A percentile compares a stretch with the other conserved stretches of the same genome.
Conservation (phyloP, 1,140 invertebrate genomes). For the Thrips palmi region DNA sequence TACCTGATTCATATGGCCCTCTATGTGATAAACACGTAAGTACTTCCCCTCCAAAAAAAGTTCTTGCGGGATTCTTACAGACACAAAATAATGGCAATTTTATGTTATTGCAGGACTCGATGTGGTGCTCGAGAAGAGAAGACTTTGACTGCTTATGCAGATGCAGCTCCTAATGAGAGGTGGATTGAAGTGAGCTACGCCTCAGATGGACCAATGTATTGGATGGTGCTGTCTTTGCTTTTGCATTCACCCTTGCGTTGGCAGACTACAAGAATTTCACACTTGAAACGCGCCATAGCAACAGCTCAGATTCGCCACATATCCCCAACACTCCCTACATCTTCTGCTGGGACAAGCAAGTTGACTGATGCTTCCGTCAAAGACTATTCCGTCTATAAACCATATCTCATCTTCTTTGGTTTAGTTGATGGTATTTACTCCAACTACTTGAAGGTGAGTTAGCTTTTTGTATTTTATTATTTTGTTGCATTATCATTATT, state of each 20-base stretch:
- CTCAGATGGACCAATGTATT: conserved; percentile 78
- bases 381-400: conserved; percentile 70
- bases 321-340: conserved; percentile 30
- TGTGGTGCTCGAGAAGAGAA: conserved; percentile 54
- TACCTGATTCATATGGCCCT: conserved; percentile 89
- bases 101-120: conserved; percentile 40
- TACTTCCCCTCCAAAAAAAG: conserved; percentile 15
- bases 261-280: conserved; percentile 42
- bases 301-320: conserved; percentile 56
- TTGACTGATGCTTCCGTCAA: conserved; percentile 24
- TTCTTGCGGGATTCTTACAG: conserved; percentile 4
- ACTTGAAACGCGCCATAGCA: conserved; percentile 60
- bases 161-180: conserved; percentile 30
- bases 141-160: conserved; percentile 45
- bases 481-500: neutral
- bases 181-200: conserved; percentile 72
- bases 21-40: conserved; percentile 85
- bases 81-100: conserved; percentile 10
- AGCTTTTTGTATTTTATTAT: neutral
- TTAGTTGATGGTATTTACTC: conserved; percentile 58
- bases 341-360: neutral
- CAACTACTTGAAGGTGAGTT: conserved; percentile 49
- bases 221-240: conserved; percentile 57
- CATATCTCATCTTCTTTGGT: conserved; percentile 67
- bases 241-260: conserved; percentile 54